Evolutionary conservation across 2,797 vertebrate genomes (phyloP), one percentile per base, ranked within the genome.

Genomic region (Rachycentron canadum): DNA sequence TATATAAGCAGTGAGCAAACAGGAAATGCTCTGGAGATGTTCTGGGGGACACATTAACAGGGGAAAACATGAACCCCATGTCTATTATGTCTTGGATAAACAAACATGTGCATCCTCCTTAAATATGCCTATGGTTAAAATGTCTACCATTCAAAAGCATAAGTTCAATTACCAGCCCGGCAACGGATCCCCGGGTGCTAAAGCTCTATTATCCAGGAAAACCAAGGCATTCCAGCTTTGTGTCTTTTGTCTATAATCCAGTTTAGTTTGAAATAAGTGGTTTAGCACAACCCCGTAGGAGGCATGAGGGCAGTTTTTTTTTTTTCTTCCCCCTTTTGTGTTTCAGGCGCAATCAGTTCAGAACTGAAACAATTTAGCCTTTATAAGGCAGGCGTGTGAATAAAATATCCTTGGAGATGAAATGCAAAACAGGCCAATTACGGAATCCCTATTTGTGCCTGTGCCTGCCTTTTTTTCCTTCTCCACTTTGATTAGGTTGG

Each of bases 181-280:
- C 74, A 87, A 90, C 83, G 82, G 72, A 78, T 90, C 79, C 81
- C 83, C 4, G 75, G 78, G 86, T 90, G 84, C 72, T 85, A 45
- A 32, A 83, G 91, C 90, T 53, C 11, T 0, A 87, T 92, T 91
- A 89, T 62, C 76, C 76, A 86, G 62, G 79, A 94, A 91, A 94
- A 86, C 89, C 86, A 76, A 84, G 87, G 87, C 94, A 94, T 92
- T 90, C 85, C 86, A 92, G 88, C 90, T 92, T 91, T 89, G 88
- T 91, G 79, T 92, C 82, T 86, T 91, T 92, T 89, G 85, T 91
- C 74, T 89, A 81, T 96, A 96, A 96, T 95, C 94, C 93, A 95
- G 88, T 96, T 97, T 95, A 95, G 89, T 76, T 94, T 90, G 86
- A 96, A 96, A 94, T 95, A 95, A 95, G 82, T 95, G 92, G 84